Base-by-base conservation (phyloP, 2,113 vertebrate genomes). In the Mungos mungo region DNA sequence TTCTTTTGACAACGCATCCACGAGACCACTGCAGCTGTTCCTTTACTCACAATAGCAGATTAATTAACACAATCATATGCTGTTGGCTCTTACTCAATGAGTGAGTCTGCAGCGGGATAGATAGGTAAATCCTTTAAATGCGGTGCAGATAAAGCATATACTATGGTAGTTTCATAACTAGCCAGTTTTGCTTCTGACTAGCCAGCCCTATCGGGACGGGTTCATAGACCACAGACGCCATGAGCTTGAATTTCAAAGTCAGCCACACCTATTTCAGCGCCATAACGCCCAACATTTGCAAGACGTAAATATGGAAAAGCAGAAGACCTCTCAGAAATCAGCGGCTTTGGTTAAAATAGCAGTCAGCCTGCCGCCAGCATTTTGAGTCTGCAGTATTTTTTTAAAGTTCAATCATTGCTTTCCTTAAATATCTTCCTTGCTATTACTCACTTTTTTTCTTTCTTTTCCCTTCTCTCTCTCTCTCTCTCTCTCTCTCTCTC, bases 21-120 rank as follows among this genome's bases (percentile, higher is more conserved):
- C 99, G 99, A 99, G 99, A 99, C 99, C 99, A 99, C 99, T 99
- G 99, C 99, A 99, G 99, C 99, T 99, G 99, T 99, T 99, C 99
- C 99, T 99, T 98, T 98, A 99, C 99, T 99, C 99, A 99, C 99
- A 99, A 99, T 99, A 99, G 99, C 99, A 99, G 99, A 99, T 99
- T 99, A 99, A 99, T 99, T 99, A 99, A 99, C 99, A 99, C 99
- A 99, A 99, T 99, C 99, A 99, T 99, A 99, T 99, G 99, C 99
- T 99, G 99, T 99, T 99, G 99, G 99, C 99, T 99, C 98, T 97
- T 98, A 99, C 99, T 99, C 99, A 99, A 99, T 99, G 99, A 99
- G 99, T 99, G 99, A 99, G 99, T 99, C 99, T 99, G 99, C 99
- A 99, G 99, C 98, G 98, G 99, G 99, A 99, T 99, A 99, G 99